Base-by-base conservation (phyloP, 2,797 vertebrate genomes). In the Chromobotia macracanthus region DNA sequence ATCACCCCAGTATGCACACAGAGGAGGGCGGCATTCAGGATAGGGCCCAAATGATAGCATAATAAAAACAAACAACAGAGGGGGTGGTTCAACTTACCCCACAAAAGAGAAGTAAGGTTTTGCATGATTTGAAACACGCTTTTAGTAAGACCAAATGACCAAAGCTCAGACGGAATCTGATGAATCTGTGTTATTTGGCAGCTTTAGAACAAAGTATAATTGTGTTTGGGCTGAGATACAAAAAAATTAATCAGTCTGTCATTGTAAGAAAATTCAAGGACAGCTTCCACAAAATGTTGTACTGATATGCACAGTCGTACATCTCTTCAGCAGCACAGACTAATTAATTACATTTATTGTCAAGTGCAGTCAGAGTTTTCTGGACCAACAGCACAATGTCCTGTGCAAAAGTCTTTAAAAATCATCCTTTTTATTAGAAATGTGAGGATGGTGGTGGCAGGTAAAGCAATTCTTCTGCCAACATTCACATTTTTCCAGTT, bases 401-500 rank as follows among this genome's bases (percentile, higher is more conserved):
- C 11, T 60, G 2, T 3, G 13, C 1, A 2, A 28, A 60, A 60
- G 50, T 50, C 46, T 15, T 50, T 28, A 60, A 60, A 58, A 60
- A 60, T 13, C 23, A 15, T 60, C 3, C 0, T 58, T 15, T 60
- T 7, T 25, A 13, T 23, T 58, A 6, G 12, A 60, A 60, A 60
- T 8, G 55, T 23, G 55, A 11, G 21, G 55, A 2, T 11, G 9
- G 53, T 5, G 55, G 0, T 38, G 51, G 8, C 21, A 53, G 21
- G 12, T 18, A 31, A 51, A 53, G n/a, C 8, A 8, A 67, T 60
- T 61, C 46, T 72, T 82, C 25, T 51, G 21, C 69, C 69, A 69
- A 64, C 51, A 21, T 76, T 69, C 31, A 50, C 41, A 77, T 74
- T 72, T 56, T 53, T 70, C 21, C 51, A 55, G 7, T 21, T 13